Evolutionary conservation across 1,140 invertebrate genomes (phyloP), one percentile per base, ranked within the genome.

Genomic region (Bombus difficillimus): DNA sequence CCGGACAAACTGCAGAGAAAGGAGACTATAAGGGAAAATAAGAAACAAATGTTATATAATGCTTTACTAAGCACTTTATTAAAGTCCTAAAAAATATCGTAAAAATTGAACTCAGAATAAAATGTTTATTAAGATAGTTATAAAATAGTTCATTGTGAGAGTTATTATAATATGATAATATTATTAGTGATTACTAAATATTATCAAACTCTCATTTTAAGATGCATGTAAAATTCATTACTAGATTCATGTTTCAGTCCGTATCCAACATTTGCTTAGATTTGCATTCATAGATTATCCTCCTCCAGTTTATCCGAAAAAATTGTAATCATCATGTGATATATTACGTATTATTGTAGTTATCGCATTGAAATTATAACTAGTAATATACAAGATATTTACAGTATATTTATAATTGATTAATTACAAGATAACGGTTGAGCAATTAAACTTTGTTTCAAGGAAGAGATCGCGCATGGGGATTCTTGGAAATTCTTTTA

Each of bases 331-430:
- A 18, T 22, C 47, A 8, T 53, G 47, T 53, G 28, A 28, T 43
- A 73, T n/a, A n/a, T 39, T 41, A 12, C 25, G 9, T 28, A 74
- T 6, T 28, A 68, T 62, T 13, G 28, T n/a, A 53, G 47, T 53
- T 22, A 18, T 47, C 47, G 28, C 28, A 4, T 62, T 62, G 9
- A 62, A 62, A n/a, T 64, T 32, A 43, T 53, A 53, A 41, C 10
- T 32, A 76, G 2, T 10, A 83, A 25, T 47, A 2, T 57, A 41
- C 1, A 43, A 53, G 8, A 12, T 83, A 83, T 78, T 71, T 83
- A 83, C 74, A 83, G 0, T 34, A 34, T 12, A 34, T 59, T 57
- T 32, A 6, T 34, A 43, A 32, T 34, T 6, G 43, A 59, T 28
- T 71, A 41, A 78, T 25, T 41, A 39, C 18, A 47, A 32, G 18